Conservation (phyloP, 2,113 vertebrate genomes). For the Herpailurus yagouaroundi region DNA sequence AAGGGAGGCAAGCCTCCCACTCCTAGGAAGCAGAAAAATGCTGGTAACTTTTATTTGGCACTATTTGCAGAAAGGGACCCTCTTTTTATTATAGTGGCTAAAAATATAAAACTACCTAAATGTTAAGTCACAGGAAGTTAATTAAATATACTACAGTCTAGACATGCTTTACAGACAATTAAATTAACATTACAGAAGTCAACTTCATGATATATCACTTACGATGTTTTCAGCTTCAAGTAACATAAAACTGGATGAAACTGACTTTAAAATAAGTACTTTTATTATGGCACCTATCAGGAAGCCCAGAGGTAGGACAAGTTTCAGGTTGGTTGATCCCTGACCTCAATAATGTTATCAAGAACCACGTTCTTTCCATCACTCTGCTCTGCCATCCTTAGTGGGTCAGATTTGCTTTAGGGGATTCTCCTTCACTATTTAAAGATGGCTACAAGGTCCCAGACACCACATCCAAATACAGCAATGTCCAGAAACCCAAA, state of each 20-base stretch:
- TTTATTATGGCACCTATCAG: background rate
- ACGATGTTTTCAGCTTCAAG: background rate
- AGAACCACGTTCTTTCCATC: background rate
- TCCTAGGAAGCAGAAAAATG: constrained; percentile 18
- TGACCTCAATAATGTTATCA: background rate
- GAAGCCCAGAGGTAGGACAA: background rate
- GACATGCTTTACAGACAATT: constrained; percentile 44
- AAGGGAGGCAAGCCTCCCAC: background rate
- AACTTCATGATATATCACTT: constrained; percentile 30
- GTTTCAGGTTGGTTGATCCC: background rate
- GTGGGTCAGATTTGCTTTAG: background rate
- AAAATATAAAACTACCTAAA: constrained; percentile 50
- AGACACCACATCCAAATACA: background rate
- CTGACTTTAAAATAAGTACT: background rate
- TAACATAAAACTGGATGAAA: constrained; percentile 53
- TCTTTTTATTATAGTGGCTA: background rate
- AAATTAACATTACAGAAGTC: constrained; percentile 53
- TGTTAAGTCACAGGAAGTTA: constrained; percentile 14
- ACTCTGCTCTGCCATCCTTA: background rate
- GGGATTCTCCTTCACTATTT: background rate
- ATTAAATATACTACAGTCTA: constrained; percentile 57
- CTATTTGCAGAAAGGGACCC: constrained; percentile 3
- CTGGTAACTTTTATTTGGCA: constrained; percentile 31
- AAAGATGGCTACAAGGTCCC: background rate
- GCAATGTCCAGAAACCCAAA: background rate